These are phyloP conservation scores for Colostygia pectinataria DNA, from an alignment of 2,888 invertebrate genomes.

Conservation along the genomic window DNA sequence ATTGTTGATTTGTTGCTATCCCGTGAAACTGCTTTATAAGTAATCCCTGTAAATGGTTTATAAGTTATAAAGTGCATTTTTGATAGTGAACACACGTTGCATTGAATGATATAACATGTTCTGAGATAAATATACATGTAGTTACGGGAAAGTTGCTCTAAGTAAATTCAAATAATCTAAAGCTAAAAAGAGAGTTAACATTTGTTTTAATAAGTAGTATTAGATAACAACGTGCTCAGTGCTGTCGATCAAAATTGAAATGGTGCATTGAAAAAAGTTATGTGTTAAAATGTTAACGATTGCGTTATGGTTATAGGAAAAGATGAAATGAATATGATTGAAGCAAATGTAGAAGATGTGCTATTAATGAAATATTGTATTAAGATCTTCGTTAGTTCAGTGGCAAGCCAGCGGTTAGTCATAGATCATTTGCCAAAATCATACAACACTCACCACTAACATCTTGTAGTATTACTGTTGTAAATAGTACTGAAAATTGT, in stretches of 20 bases:
- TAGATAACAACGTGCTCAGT: conserved; percentile 35
- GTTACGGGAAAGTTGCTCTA: background rate
- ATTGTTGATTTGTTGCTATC: conserved; percentile 72
- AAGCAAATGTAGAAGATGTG: conserved; percentile 35
- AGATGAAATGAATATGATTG: conserved; percentile 38
- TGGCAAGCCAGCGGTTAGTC: conserved; percentile 67
- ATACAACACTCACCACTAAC: conserved; percentile 81
- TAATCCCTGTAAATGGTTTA: conserved; percentile 69
- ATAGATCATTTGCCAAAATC: conserved; percentile 69
- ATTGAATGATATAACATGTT: too few species aligned
- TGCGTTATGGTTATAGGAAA: conserved; percentile 9
- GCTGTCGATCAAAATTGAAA: conserved; percentile 23
- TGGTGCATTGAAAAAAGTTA: conserved; percentile 25
- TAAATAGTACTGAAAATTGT: conserved; percentile 71
- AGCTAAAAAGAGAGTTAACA: conserved; percentile 8
- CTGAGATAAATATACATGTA: too few species aligned
- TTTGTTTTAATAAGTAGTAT: conserved; percentile 21
- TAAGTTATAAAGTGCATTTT: conserved; percentile 38
- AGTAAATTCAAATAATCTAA: background rate
- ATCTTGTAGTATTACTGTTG: conserved; percentile 76
- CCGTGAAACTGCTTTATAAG: conserved; percentile 76
- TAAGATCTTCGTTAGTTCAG: conserved; percentile 44
- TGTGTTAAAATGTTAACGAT: conserved; percentile 12
- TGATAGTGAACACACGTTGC: background rate
- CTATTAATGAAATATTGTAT: conserved; percentile 22